Evolutionary conservation across 2,113 vertebrate genomes (phyloP).

Genomic region (Columba janthina): DNA sequence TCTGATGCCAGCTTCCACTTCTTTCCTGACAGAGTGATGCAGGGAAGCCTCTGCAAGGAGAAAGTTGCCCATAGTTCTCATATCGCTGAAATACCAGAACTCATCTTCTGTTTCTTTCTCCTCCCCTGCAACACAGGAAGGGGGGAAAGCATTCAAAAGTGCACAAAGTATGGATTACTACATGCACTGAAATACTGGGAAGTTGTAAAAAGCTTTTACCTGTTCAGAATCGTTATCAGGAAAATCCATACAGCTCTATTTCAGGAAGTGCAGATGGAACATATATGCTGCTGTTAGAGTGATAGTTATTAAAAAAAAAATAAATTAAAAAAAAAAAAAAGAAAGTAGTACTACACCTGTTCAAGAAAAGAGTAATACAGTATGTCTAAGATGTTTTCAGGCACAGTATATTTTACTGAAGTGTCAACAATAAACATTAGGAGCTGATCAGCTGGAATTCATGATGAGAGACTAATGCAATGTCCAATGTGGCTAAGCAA

Average conservation of each 20-base stretch:
- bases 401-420: background rate
- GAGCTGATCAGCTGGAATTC: background rate
- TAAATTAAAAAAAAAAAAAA: background rate
- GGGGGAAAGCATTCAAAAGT: background rate
- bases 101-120: background rate
- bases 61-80: background rate
- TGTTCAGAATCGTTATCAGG: background rate
- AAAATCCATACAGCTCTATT: background rate
- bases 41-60: background rate
- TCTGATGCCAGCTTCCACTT: background rate
- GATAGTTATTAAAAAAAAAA: too few species aligned
- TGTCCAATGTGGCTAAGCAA: background rate
- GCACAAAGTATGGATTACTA: background rate
- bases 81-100: background rate
- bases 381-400: background rate
- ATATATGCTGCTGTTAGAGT: background rate
- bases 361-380: background rate
- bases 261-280: background rate
- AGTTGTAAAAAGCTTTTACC: background rate
- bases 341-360: fast-evolving
- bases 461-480: background rate
- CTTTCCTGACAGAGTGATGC: background rate
- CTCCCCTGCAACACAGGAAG: background rate
- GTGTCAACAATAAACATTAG: background rate
- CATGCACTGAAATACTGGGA: background rate